Percentiles rank a stretch among this genome's conserved stretches.
Evolutionary conservation across 1,140 invertebrate species (phyloP).

Genomic region (Venturia canescens): DNA sequence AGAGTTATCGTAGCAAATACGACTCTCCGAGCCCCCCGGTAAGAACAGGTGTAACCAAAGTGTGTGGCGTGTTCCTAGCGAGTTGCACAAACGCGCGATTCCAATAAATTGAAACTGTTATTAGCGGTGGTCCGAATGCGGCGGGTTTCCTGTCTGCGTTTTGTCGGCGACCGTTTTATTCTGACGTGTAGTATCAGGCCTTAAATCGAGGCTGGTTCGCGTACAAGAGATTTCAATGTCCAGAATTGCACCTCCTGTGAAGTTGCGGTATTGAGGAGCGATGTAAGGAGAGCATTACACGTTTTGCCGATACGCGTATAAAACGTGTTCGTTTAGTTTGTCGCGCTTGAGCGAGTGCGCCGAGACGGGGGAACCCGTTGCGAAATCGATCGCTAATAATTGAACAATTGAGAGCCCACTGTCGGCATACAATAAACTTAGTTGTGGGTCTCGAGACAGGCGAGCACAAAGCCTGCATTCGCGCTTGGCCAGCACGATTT

Average conservation of each 20-base stretch:
- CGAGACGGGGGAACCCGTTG: not conserved
- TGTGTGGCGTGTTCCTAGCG: not conserved
- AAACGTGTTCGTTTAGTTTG: constrained; percentile 8
- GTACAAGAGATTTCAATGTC: constrained; percentile 35
- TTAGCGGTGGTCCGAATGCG: not conserved
- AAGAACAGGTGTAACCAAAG: constrained; percentile 14
- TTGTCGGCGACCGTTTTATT: not conserved
- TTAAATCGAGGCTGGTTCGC: constrained; percentile 12
- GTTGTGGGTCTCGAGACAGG: not conserved
- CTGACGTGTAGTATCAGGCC: not conserved
- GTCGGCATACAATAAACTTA: not conserved
- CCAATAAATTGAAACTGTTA: not conserved
- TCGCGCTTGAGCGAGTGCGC: not conserved
- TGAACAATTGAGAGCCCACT: constrained; percentile 6
- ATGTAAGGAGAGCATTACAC: not conserved
- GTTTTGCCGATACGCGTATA: not conserved
- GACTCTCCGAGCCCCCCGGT: not conserved
- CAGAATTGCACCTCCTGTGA: not conserved
- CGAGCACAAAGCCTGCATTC: not conserved
- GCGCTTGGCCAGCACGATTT: too few species aligned
- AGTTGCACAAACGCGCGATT: not conserved
- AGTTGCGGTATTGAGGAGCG: not conserved
- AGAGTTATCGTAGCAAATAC: too few species aligned
- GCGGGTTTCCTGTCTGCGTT: not conserved
- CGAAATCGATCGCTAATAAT: constrained; percentile 24